Conservation (phyloP, 2,113 vertebrate genomes). For the Eurystomus gularis region DNA sequence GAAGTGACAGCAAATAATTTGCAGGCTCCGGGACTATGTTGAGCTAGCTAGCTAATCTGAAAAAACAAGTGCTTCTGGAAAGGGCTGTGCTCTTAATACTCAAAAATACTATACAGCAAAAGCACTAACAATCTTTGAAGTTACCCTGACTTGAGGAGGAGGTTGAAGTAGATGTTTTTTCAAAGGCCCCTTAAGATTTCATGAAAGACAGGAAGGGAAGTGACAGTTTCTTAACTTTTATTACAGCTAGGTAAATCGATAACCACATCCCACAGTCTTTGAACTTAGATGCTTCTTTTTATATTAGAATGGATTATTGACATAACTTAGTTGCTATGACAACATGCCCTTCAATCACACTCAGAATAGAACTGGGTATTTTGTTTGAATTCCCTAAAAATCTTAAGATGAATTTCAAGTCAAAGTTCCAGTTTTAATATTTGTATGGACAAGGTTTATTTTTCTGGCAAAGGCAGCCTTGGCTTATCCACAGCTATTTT, state of each 20-base stretch:
- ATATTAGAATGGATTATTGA: constrained; percentile 25
- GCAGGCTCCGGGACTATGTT: neutral
- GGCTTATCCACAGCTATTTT: neutral
- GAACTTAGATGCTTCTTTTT: constrained; percentile 42
- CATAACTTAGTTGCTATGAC: constrained; percentile 47
- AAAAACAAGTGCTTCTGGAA: neutral
- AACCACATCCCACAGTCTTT: constrained; percentile 23
- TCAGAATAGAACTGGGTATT: neutral
- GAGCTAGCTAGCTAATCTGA: neutral
- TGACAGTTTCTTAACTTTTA: constrained; percentile 12
- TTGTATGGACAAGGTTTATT: neutral
- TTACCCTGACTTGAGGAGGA: constrained; percentile 6
- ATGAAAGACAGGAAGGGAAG: constrained; percentile 9
- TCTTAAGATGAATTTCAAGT: neutral
- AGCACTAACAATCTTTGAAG: neutral
- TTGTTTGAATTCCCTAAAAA: constrained; percentile 1
- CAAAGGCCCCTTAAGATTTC: neutral
- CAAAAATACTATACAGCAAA: neutral
- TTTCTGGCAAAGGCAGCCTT: neutral
- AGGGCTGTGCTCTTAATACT: neutral
- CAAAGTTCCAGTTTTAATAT: neutral
- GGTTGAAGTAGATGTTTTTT: neutral
- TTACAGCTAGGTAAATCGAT: constrained; percentile 41
- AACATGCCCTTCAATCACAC: constrained; percentile 9
- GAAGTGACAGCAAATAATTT: neutral